Evolutionary conservation across 2,113 vertebrate genomes (phyloP), one percentile per base, ranked within the genome.

Genomic region (Coreoperca whiteheadi): DNA sequence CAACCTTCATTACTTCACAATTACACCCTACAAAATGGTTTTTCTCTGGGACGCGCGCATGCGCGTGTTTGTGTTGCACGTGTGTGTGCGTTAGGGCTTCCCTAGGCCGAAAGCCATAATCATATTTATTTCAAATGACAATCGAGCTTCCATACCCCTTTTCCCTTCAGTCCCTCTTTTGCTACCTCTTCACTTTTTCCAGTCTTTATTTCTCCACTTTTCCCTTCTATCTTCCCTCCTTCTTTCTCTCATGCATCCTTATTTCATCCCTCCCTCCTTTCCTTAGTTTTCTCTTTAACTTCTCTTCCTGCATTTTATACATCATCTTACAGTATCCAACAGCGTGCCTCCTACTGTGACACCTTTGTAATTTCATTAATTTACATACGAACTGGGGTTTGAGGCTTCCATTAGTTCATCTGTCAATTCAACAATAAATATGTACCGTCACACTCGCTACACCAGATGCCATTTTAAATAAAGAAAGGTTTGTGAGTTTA

Each of bases 11-110:
- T 93, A 95, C 93, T 71, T 93, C 60, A 89, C 87, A 91, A 93
- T 95, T 94, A 93, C 88, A 93, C 82, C 91, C 79, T 92, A 93
- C 83, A 91, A 93, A 94, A n/a, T n/a, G 93, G 94, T 96, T 75
- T 96, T 96, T 95, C 94, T 93, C 80, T 37, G 74, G 77, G 46
- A 88, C 83, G 83, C 74, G 90, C 90, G 91, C 61, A 8, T 48
- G 28, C 53, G 12, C 25, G 68, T 64, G 73, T 57, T 11, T 77
- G 59, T 34, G 32, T n/a, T 34, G 59, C 79, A 69, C 54, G 37
- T 72, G 75, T 81, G 48, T 43, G 56, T 75, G 30, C 56, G 41
- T 41, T 15, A 56, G 30, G 15, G 41, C 71, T 53, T 21, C 34
- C 14, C 12, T 28, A 48, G 28, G 71, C 39, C 39, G 48, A 60